These are phyloP conservation scores for Austrofundulus limnaeus DNA, from an alignment of 2,113 vertebrate genomes.

Conservation along the genomic window DNA sequence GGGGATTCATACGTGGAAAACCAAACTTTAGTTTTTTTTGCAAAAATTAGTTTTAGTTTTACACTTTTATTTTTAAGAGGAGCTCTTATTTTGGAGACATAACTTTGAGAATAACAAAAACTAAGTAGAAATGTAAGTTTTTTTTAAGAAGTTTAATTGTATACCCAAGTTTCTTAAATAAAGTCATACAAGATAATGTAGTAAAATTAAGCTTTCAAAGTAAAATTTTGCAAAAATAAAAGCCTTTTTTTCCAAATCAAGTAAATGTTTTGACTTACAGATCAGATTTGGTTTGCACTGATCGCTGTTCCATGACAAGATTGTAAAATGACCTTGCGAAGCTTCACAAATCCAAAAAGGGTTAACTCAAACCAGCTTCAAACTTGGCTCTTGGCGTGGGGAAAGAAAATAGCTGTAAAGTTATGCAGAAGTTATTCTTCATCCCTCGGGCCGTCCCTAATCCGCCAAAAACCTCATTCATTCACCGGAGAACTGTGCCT, in stretches of 20 bases:
- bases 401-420: conserved; percentile 82
- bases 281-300: background rate
- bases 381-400: conserved; percentile 78
- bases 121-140: too few species aligned
- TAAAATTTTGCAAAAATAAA: background rate
- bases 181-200: too few species aligned
- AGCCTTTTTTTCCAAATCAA: background rate
- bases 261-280: background rate
- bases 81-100: too few species aligned
- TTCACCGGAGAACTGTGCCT: conserved; percentile 87
- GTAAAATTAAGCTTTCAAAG: background rate
- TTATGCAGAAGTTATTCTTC: conserved; percentile 87
- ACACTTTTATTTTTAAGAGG: too few species aligned
- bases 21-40: too few species aligned
- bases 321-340: conserved; percentile 25
- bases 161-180: too few species aligned
- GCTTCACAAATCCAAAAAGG: conserved; percentile 61
- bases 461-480: conserved; percentile 83
- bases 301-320: background rate
- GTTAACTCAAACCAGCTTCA: conserved; percentile 76
- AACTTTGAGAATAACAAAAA: too few species aligned
- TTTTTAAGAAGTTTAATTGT: too few species aligned
- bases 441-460: conserved; percentile 83
- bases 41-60: too few species aligned
- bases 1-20: too few species aligned